Evolutionary conservation across 1,140 invertebrate genomes (phyloP).

Genomic region (Onthophagus taurus): DNA sequence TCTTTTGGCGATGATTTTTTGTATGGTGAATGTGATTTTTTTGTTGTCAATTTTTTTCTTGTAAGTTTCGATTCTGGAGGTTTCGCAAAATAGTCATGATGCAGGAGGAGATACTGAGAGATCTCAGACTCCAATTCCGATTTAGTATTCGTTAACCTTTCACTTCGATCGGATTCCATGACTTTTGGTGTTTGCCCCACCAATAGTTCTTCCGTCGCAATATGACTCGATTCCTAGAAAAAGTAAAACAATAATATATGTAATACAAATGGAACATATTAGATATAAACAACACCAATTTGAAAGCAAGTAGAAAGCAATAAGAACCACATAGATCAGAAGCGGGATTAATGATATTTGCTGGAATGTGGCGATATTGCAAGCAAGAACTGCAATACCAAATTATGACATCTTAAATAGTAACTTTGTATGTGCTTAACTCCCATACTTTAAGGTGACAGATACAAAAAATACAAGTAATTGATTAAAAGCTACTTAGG

Average conservation of each 20-base stretch:
- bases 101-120: slow-evolving; percentile 31
- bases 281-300: background rate
- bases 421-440: too few relatives aligned
- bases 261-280: too few relatives aligned
- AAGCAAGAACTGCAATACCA: too few relatives aligned
- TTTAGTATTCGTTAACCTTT: slow-evolving; percentile 19
- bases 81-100: slow-evolving; percentile 35
- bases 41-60: slow-evolving; percentile 1
- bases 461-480: too few relatives aligned
- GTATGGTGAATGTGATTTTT: slow-evolving; percentile 15
- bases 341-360: too few relatives aligned
- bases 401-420: too few relatives aligned
- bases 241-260: too few relatives aligned
- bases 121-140: slow-evolving; percentile 24
- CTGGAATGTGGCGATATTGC: too few relatives aligned
- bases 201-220: slow-evolving; percentile 46
- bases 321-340: too few relatives aligned
- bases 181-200: slow-evolving; percentile 71
- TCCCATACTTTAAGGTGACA: too few relatives aligned
- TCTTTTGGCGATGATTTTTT: slow-evolving; percentile 26
- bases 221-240: slow-evolving; percentile 35
- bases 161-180: slow-evolving; percentile 65
- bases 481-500: too few relatives aligned
- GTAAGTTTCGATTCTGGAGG: slow-evolving; percentile 11
- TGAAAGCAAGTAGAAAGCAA: too few relatives aligned